Base-by-base conservation (phyloP, 2,888 invertebrate species). In the Cenopis cana region DNA sequence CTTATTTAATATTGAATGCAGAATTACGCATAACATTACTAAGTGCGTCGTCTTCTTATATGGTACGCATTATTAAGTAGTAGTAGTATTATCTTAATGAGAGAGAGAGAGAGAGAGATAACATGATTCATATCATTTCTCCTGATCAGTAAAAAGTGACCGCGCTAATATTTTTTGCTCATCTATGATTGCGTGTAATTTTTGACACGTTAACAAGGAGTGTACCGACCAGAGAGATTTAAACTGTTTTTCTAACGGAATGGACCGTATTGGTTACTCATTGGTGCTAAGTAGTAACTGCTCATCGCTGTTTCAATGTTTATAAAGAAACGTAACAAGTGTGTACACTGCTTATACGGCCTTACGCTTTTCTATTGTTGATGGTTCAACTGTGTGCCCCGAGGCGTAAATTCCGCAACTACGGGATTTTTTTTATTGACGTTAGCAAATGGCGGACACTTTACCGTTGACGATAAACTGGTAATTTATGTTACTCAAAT, bases 351-450 rank as follows among this genome's bases (percentile, higher is more conserved):
- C 12, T 73, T 70, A 73, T 70, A 72, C 56, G 68, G 70, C 71
- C 72, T 74, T 20, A 52, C 20, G 38, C n/a, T 54, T 64, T 64
- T 64, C 64, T 64, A 20, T 38, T 64, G 85, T 88, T 85, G 85
- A 86, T 83, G 84, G 79, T 80, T 85, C 85, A 88, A 88, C 88
- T 84, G 88, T 86, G 79, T 87, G 85, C 70, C 74, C 75, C 81
- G 78, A 82, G 87, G 83, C 89, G 84, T 81, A 83, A 85, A 82
- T 79, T 74, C 74, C 76, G 76, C 86, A 87, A 88, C 86, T 87
- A 71, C 79, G 71, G 74, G 73, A 81, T 79, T 80, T 82, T n/a
- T 80, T 81, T 81, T 79, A 78, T 82, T 79, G 81, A 79, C 79
- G 76, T 73, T 74, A 76, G 68, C 74, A 77, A 78, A 80, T 77